Base-by-base conservation (phyloP, 2,888 invertebrate species). In the Phengaris alcon region DNA sequence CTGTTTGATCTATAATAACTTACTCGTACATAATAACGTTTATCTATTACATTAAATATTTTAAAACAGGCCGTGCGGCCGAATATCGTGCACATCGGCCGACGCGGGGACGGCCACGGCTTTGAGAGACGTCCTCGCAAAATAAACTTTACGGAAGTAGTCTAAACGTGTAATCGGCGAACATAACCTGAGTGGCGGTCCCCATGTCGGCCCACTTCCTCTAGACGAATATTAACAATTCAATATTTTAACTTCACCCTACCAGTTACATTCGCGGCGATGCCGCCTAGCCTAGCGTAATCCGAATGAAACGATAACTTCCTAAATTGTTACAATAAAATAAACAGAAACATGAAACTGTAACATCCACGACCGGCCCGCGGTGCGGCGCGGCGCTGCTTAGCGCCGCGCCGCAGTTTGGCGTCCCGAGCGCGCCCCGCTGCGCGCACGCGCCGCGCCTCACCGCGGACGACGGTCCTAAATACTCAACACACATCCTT, bases 231-330 rank as follows among this genome's bases (percentile, higher is more conserved):
- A 78, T 74, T 81, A 79, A 79, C 80, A 79, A 81, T 80, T 80
- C 78, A 79, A 81, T 81, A 81, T 76, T 78, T 80, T 82, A 79
- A 80, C 78, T 79, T 81, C 80, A 79, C 80, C 80, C 90, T 90
- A 91, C 86, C 82, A 82, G 85, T 88, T 87, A 88, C 82, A 88
- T 86, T 80, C 78, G 88, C 89, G 91, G 91, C 89, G 86, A 88
- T 82, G 89, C 91, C 91, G 91, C 90, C 90, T 93, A 92, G 82
- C 89, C 92, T 93, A 93, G 91, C 91, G 90, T 90, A 87, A 87
- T 86, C 88, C 88, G 88, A 90, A 88, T 88, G 80, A 90, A 91
- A 90, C 88, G 79, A 89, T 90, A 90, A 90, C 89, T 77, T 85
- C 79, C 89, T 92, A 90, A 90, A 88, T 89, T 88, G 88, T 83